Conservation (phyloP, 2,113 vertebrate genomes). For the Corvus hawaiiensis region DNA sequence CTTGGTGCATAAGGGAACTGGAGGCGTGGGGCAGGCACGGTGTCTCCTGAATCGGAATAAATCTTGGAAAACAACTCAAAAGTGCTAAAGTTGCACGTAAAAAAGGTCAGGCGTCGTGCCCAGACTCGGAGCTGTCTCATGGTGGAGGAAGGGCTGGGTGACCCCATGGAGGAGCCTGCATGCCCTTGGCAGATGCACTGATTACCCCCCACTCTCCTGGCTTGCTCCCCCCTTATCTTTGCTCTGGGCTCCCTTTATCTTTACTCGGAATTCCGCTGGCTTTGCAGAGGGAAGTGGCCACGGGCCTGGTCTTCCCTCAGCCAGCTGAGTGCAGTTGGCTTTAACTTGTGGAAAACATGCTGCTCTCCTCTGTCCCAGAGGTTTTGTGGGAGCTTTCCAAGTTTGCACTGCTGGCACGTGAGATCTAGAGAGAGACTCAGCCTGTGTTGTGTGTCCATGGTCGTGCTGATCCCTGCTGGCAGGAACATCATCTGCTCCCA, state of each 20-base stretch:
- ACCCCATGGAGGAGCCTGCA: neutral
- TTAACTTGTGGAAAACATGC: neutral
- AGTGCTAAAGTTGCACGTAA: neutral
- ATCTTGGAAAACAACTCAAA: neutral
- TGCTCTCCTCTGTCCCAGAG: rapidly evolving
- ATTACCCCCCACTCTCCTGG: neutral
- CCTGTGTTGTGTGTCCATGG: rapidly evolving
- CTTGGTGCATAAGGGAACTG: neutral
- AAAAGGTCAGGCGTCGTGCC: rapidly evolving
- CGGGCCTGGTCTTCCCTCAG: neutral
- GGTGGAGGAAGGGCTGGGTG: neutral
- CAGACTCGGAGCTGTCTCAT: rapidly evolving
- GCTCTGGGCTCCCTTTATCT: neutral
- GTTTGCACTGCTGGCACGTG: neutral
- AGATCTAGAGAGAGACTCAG: neutral
- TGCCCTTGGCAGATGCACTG: neutral
- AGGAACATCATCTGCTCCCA: neutral
- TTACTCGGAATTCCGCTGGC: rapidly evolving
- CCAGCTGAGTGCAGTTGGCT: neutral
- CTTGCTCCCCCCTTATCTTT: neutral
- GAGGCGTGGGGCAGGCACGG: neutral
- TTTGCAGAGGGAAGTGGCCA: neutral
- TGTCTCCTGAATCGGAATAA: neutral
- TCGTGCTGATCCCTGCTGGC: rapidly evolving
- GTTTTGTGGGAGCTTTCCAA: neutral